Conservation (phyloP, 1,140 invertebrate species). For the Papilio dardanus region DNA sequence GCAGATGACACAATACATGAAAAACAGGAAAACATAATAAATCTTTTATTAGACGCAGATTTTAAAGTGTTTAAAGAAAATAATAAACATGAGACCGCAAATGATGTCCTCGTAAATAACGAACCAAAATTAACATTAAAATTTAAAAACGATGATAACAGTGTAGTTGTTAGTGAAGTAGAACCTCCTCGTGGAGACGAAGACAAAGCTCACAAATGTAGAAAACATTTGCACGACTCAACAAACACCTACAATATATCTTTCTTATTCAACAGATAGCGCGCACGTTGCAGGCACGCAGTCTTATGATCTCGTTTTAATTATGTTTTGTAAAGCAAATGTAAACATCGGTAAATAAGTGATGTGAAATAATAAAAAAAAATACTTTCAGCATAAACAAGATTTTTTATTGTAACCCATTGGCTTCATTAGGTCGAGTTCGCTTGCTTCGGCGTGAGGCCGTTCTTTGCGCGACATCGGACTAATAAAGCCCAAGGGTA, state of each 20-base stretch:
- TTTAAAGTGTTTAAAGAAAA: not conserved
- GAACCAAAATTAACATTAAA: not conserved
- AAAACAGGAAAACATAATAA: not conserved
- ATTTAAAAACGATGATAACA: not conserved
- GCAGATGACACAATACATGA: not conserved
- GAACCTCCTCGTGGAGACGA: not conserved
- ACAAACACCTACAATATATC: not conserved
- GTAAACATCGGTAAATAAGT: not conserved
- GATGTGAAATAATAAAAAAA: conserved; percentile 5
- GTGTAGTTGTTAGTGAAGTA: not conserved
- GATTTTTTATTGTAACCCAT: not conserved
- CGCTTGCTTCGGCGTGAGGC: no score
- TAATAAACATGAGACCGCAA: not conserved
- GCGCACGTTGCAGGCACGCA: not conserved
- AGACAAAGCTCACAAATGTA: not conserved
- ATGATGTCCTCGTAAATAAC: not conserved
- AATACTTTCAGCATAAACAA: not conserved
- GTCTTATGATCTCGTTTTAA: not conserved
- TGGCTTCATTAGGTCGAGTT: not conserved
- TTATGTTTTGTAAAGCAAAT: not conserved
- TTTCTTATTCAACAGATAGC: not conserved
- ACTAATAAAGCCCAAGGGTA: no score
- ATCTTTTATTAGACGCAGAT: not conserved
- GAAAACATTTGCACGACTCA: not conserved
- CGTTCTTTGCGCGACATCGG: no score